Evolutionary conservation across 2,113 vertebrate species (phyloP), one percentile per base, ranked within the genome.

Genomic region (Hippocampus comes): DNA sequence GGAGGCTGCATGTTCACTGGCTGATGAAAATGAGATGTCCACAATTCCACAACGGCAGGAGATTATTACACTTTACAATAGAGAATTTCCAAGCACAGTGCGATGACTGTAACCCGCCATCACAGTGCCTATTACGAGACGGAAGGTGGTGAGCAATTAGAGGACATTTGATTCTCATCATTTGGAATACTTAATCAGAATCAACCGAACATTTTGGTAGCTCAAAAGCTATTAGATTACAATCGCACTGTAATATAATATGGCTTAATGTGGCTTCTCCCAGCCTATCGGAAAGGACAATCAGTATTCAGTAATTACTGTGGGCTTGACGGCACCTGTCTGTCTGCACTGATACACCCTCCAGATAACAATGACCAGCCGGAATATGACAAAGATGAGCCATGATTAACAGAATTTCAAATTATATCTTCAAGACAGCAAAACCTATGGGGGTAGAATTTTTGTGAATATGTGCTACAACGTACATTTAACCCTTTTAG

Each of bases 241-340:
- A 63, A 25, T 72, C 51, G 68, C 43, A 42, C 1, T 43, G 63
- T 63, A 65, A 49, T 12, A 57, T 74, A 63, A 80, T 73, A 78
- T 59, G 38, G 48, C 9, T 21, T 15, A 7, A 76, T n/a, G 56
- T 43, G 4, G 70, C 70, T 15, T 75, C 56, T 70, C 46, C 38
- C 67, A 59, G 48, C 48, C 63, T 75, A 78, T 43, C 67, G 70
- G 43, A 81, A 72, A 77, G 75, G 55, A 74, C 64, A 76, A 38
- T 38, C 34, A 38, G 34, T 73, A 80, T 9, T 70, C 27, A 68
- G 61, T 68, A 77, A 85, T 82, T 79, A 75, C 21, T 76, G 72
- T 56, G 55, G 56, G 23, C 46, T 59, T 78, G 55, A 65, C 67
- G 68, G 73, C 79, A 43, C 20, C 42, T n/a, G 67, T 72, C 49